Conservation (phyloP, 2,888 invertebrate species). For the Ophioninae sp. region DNA sequence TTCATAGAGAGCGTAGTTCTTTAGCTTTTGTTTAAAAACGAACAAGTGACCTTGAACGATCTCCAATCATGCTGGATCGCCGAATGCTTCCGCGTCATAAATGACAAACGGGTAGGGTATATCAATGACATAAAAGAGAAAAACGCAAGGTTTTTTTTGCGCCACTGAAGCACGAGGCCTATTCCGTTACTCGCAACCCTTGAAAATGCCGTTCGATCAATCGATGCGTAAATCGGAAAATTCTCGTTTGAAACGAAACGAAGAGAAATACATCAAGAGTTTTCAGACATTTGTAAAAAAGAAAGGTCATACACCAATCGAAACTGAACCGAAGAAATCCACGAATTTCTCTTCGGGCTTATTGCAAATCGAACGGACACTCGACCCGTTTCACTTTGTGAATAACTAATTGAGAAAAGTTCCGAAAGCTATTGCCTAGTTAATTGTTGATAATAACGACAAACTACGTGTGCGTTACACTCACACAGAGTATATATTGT, state of each 20-base stretch:
- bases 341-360: neutral
- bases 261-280: neutral
- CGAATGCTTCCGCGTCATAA: neutral
- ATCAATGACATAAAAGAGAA: neutral
- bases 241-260: neutral
- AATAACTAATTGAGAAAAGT: neutral
- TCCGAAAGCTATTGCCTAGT: neutral
- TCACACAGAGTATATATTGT: too few species aligned
- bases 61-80: neutral
- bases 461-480: too few species aligned
- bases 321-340: neutral
- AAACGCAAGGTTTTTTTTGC: neutral
- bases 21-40: neutral
- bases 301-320: neutral
- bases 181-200: neutral
- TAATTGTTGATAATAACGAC: neutral
- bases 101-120: neutral
- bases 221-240: neutral
- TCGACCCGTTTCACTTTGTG: neutral
- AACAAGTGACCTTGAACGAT: slow-evolving; percentile 1
- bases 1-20: neutral
- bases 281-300: neutral
- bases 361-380: neutral
- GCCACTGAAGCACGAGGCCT: neutral
- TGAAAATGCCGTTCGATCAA: neutral